Evolutionary conservation across 2,797 vertebrate species (phyloP), one percentile per base, ranked within the genome.

Genomic region (Myotis pilosus): DNA sequence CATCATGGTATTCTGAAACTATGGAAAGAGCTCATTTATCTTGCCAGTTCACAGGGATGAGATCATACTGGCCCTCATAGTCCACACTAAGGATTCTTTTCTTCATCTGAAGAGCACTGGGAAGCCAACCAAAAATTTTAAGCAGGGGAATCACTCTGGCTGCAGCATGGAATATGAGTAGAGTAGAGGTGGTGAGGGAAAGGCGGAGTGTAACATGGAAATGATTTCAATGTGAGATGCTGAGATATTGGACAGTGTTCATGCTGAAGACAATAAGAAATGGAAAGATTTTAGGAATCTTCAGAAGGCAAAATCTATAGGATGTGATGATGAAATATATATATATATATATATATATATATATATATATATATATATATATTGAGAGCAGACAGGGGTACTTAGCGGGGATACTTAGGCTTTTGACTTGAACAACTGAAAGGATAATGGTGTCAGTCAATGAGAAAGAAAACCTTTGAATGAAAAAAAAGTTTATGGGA

Each of bases 31-130:
- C 4, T 62, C 30, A n/a, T 75, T 83, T 64, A 87, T 84, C 68
- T 96, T 93, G 33, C 25, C 75, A 87, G 44, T 80, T 72, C 84
- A 8, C 15, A 55, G 80, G 5, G 6, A 2, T 86, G 49, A 57
- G n/a, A 51, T 44, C 36, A 25, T 47, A 72, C 28, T 8, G 23
- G 60, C 16, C 30, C 1, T 19, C 41, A 16, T 7, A 64, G 49
- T 12, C 23, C 57, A 47, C 79, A 28, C 20, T 36, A n/a, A 88
- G 28, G 22, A 75, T 53, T 79, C 86, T 81, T 85, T n/a, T 33
- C 72, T 92, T 79, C 75, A 57, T 69, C 87, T 84, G 94, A 95
- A 94, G 71, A 82, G 23, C 62, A 33, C 53, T 91, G 3, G 28
- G 64, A 88, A 86, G 64, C 28, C 64, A 28, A 51, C 8, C 20